Percentiles rank a stretch among this genome's conserved stretches.
phyloP scores from a whole-genome alignment of 1,140 invertebrate genomes.

The Chelonus insularis region DNA sequence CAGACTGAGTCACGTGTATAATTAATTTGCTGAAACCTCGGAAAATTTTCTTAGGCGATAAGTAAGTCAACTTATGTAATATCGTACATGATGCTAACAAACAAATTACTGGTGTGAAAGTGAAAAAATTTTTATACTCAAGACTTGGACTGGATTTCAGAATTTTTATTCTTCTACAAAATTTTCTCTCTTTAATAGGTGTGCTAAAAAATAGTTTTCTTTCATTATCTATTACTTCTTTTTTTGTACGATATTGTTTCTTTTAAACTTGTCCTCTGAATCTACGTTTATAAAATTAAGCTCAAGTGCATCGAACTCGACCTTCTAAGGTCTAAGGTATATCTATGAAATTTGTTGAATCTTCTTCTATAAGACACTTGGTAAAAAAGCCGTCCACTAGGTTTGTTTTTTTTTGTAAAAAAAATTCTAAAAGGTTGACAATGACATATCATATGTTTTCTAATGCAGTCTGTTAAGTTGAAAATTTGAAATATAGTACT shows the following conservation, averaged over 20 bases:
- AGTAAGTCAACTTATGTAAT: too few relatives aligned
- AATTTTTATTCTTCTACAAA: background rate
- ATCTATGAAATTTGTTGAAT: background rate
- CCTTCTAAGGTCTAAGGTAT: background rate
- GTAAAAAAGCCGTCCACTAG: constrained; percentile 42
- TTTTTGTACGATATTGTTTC: constrained; percentile 11
- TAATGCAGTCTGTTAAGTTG: constrained; percentile 36
- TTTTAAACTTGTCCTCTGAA: background rate
- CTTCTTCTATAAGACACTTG: constrained; percentile 49
- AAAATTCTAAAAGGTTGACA: constrained; percentile 53
- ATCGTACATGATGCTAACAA: too few relatives aligned
- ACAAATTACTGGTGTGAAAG: too few relatives aligned
- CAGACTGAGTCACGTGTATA: constrained; percentile 12
- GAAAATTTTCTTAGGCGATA: constrained; percentile 8
- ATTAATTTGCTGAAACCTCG: constrained; percentile 12
- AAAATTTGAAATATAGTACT: constrained; percentile 35
- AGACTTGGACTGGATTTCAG: background rate
- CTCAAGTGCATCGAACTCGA: constrained; percentile 14
- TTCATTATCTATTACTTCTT: background rate
- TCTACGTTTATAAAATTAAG: constrained; percentile 16
- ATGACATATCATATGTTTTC: constrained; percentile 45
- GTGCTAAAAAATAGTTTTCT: constrained; percentile 6
- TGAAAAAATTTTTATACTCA: too few relatives aligned
- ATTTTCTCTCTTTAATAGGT: background rate
- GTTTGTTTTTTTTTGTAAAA: constrained; percentile 18